Evolutionary conservation across 2,888 invertebrate species (phyloP), one percentile per base, ranked within the genome.

Genomic region (Lepidocyrtoides sp.): DNA sequence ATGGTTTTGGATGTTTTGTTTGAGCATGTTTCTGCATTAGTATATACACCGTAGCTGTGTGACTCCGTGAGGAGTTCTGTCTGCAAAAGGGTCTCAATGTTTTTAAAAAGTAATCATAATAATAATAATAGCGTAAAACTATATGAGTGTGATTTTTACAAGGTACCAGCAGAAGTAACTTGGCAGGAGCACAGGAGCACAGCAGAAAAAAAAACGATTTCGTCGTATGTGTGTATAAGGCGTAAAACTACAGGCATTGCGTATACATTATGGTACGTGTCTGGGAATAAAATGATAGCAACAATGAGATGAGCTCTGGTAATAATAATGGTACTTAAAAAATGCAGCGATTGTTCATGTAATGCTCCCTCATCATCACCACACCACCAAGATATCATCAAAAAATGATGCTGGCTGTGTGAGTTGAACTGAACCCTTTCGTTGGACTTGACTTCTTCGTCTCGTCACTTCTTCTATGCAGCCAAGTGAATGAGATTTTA

Each of bases 221-320:
- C 4, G 17, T 72, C 41, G 51, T 54, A 0, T 54, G 51, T 36
- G 8, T 69, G n/a, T n/a, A 20, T 32, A 41, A 60, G 36, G 51
- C 54, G 57, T 57, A 82, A 75, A 75, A 8, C 29, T 72, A 44
- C 66, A 20, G 4, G 17, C 20, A 17, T n/a, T n/a, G n/a, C n/a
- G n/a, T 12, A n/a, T 72, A 29, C 23, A 32, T n/a, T n/a, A n/a
- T 44, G 36, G 66, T 83, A 83, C 83, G 83, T 83, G 83, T 60
- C 66, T 66, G 66, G 66, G 83, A 83, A 83, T 83, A 54, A 79
- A 81, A 81, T 29, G 48, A 81, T 60, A 81, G 60, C 36, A 81
- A 83, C 63, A 83, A 83, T 66, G 41, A 83, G 83, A 83, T 83
- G 83, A 83, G 83, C 44, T 66, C 41, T 72, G 41, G 72, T 63